Base-by-base conservation (phyloP, 1,140 invertebrate genomes). In the Carposina sasakii region DNA sequence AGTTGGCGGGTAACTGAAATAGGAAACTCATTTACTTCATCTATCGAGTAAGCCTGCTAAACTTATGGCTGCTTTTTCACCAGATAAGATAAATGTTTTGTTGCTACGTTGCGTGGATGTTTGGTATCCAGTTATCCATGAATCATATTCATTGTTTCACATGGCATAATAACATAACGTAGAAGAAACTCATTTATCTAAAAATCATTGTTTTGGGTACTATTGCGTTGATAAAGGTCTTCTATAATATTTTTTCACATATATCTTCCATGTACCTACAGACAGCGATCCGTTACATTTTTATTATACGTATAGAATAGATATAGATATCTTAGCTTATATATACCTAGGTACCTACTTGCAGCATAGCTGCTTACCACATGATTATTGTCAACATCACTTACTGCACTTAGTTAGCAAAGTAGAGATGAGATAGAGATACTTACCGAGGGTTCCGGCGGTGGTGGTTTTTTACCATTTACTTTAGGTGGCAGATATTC, bases 1-100 rank as follows among this genome's bases (percentile, higher is more conserved):
- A 91, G 67, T 90, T 90, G 4, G 88, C 88, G 28, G 90, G 89
- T 49, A 90, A 86, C 89, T 90, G 52, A 16, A 34, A 15, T 17
- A 33, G 21, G n/a, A 40, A 22, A 8, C 33, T 41, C 28, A n/a
- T 22, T 10, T 24, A 47, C 15, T 15, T 22, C 19, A 42, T 12
- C 12, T 28, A 28, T 6, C 12, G 12, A 28, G 12, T 28, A 28
- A 6, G 6, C 12, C 12, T 28, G 6, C 6, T 6, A 28, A 12
- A 5, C 12, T 6, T 6, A 28, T 6, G 12, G 12, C 12, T 28
- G 6, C 24, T 28, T 6, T 6, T 12, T 6, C 12, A 6, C 24
- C 24, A 28, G 6, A 6, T 28, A 28, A 28, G 6, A 28, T 6
- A 28, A 5, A 12, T 28, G 12, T 6, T 12, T 6, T 28, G 24